These are phyloP conservation scores for Chelmon rostratus DNA, from an alignment of 2,797 vertebrate species.

Conservation along the genomic window DNA sequence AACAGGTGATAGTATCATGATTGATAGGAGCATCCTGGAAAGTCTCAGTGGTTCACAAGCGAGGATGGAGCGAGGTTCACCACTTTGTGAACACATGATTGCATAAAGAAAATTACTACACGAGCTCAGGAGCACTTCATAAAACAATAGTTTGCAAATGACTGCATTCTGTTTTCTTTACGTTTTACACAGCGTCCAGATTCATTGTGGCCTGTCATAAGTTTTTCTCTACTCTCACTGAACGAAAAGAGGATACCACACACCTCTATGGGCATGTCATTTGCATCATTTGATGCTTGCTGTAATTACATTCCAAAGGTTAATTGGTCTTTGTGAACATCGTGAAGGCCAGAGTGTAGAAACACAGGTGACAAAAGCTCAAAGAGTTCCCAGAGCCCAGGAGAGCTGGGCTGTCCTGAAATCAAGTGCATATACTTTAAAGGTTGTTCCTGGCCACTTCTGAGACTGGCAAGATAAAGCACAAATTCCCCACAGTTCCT, in stretches of 20 bases:
- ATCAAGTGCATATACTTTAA: slow-evolving; percentile 55
- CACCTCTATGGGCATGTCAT: slow-evolving; percentile 46
- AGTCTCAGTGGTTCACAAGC: too few species aligned
- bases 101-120: too few species aligned
- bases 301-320: slow-evolving; percentile 57
- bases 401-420: slow-evolving; percentile 33
- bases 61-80: too few species aligned
- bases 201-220: too few species aligned
- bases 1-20: too few species aligned
- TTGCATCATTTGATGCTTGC: slow-evolving; percentile 47
- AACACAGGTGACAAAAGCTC: slow-evolving; percentile 39
- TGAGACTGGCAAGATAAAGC: slow-evolving; percentile 60
- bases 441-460: slow-evolving; percentile 60
- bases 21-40: too few species aligned
- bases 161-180: too few species aligned
- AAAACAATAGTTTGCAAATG: too few species aligned
- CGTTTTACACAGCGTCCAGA: too few species aligned
- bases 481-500: slow-evolving; percentile 49
- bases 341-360: slow-evolving; percentile 15
- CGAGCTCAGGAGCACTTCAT: too few species aligned
- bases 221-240: slow-evolving; percentile 17
- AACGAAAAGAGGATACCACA: slow-evolving; percentile 45
- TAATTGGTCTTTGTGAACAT: slow-evolving; percentile 62
- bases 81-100: too few species aligned
- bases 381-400: slow-evolving; percentile 21